Conservation (phyloP, 2,113 vertebrate genomes). For the Alethe diademata region DNA sequence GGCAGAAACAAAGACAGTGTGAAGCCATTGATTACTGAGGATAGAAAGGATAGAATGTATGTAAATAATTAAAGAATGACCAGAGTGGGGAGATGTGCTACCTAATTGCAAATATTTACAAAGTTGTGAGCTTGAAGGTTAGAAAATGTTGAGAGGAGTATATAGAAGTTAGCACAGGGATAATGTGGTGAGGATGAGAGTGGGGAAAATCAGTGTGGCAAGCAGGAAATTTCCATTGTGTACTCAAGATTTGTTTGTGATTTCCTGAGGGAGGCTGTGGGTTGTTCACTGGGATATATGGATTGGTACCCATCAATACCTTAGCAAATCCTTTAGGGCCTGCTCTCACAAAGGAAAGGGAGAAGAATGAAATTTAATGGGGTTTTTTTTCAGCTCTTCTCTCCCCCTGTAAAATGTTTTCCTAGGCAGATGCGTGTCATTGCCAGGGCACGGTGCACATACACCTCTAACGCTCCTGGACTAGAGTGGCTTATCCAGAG, state of each 20-base stretch:
- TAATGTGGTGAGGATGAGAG: background rate
- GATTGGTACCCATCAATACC: background rate
- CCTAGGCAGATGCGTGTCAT: background rate
- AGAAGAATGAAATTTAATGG: background rate
- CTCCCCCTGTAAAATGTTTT: background rate
- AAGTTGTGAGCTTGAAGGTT: background rate
- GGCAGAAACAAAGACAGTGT: background rate
- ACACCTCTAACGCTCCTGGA: background rate
- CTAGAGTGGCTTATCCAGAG: background rate
- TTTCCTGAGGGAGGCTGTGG: background rate
- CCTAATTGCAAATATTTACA: constrained; percentile 30
- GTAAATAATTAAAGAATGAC: constrained; percentile 2
- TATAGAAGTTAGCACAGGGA: background rate
- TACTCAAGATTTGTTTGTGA: background rate
- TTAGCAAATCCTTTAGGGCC: constrained; percentile 9
- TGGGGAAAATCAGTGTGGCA: constrained; percentile 9
- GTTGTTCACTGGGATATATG: background rate
- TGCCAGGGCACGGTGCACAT: background rate
- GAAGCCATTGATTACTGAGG: background rate
- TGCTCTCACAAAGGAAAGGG: background rate
- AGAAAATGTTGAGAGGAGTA: background rate
- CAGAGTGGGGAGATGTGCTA: background rate
- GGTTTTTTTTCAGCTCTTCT: background rate
- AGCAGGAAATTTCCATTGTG: background rate
- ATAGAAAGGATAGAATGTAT: background rate